Conservation (phyloP, 1,140 invertebrate species). For the Psix sp. region DNA sequence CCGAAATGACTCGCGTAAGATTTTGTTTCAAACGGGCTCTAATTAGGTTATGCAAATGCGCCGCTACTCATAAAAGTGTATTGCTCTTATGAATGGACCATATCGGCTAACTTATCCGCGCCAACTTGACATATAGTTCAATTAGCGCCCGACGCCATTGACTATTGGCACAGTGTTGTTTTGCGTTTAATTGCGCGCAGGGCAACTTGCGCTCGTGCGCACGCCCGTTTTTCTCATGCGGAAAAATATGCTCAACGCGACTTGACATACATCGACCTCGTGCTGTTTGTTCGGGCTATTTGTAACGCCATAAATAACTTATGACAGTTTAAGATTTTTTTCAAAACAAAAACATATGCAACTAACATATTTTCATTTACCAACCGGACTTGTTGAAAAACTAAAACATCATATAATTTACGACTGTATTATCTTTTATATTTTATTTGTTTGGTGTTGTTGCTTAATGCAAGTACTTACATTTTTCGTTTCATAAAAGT, state of each 20-base stretch:
- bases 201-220: conserved; percentile 1
- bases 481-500: no score
- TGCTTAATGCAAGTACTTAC: no score
- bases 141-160: conserved; percentile 25
- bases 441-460: no score
- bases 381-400: no score
- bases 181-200: conserved; percentile 26
- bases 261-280: no score
- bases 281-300: no score
- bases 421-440: no score
- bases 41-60: conserved; percentile 44
- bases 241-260: conserved; percentile 18
- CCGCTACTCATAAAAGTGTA: conserved; percentile 19
- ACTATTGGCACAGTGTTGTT: conserved; percentile 42
- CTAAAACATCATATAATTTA: no score
- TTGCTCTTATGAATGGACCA: conserved; percentile 24
- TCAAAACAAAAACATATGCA: no score
- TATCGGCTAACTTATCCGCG: conserved; percentile 21
- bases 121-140: conserved; percentile 42
- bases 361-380: no score
- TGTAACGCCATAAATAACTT: no score
- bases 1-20: not conserved
- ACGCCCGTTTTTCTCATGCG: conserved; percentile 2
- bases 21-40: conserved; percentile 24
- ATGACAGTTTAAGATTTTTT: no score